Evolutionary conservation across 2,113 vertebrate species (phyloP).

Genomic region (Ictalurus punctatus): DNA sequence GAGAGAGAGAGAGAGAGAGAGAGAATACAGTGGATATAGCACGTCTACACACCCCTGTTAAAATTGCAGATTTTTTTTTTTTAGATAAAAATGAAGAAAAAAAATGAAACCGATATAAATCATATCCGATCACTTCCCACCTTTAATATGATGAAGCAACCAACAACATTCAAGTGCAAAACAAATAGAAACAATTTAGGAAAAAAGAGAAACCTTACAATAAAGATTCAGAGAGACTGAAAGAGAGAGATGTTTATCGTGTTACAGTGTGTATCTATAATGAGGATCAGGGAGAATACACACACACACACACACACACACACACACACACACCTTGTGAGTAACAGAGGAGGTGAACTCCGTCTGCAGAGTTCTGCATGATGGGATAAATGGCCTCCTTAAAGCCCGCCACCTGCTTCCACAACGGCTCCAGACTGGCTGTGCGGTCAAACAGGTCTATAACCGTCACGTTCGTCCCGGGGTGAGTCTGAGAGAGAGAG

Average conservation of each 20-base stretch:
- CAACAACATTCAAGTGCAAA: no score
- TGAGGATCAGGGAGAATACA: background rate
- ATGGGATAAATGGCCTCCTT: constrained; percentile 81
- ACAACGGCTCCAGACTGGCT: constrained; percentile 82
- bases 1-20: no score
- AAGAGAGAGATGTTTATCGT: background rate
- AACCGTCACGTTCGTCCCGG: constrained; percentile 83
- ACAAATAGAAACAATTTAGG: no score
- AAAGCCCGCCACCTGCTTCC: constrained; percentile 89
- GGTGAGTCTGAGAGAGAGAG: constrained; percentile 76
- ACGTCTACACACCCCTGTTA: no score
- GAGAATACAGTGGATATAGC: no score
- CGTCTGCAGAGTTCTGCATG: constrained; percentile 81
- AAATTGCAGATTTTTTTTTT: no score
- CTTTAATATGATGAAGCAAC: no score
- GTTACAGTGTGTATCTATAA: background rate
- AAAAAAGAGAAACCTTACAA: no score
- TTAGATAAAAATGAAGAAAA: no score
- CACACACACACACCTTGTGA: constrained; percentile 70
- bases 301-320: background rate
- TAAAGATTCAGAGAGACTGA: background rate
- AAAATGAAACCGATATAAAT: no score
- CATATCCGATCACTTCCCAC: no score
- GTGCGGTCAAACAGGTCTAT: constrained; percentile 85
- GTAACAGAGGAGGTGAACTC: constrained; percentile 83